Evolutionary conservation across 2,888 invertebrate species (phyloP), one percentile per base, ranked within the genome.

Genomic region (Xestia rhomboidea): DNA sequence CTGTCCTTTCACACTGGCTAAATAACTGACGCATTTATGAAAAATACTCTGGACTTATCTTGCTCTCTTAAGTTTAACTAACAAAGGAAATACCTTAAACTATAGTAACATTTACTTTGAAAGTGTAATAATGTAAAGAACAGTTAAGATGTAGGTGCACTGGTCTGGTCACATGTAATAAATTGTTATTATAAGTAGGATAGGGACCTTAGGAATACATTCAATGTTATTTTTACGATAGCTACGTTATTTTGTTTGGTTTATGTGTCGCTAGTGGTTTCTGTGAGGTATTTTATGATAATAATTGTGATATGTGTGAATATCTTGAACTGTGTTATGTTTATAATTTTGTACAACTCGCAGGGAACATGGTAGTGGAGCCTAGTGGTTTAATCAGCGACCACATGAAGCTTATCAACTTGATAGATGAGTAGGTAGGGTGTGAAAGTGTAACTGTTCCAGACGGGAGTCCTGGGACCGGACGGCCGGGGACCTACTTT

Each of bases 21-120:
- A 57, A 27, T 57, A 24, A n/a, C 11, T 27, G 46, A 67, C 82
- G 89, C 88, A 89, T 89, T 89, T 89, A 86, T 75, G n/a, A 78
- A 70, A 60, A 88, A 89, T 89, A 86, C 86, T 88, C 85, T 76
- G 15, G 30, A 67, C 54, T 80, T 84, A 62, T 15, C 73, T 68
- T 70, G 89, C 89, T 88, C 88, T 89, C 89, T 83, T 41, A 57
- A n/a, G 44, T 79, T 60, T 71, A 46, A 77, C 15, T 24, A 60
- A 62, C 30, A 49, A 73, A 49, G 6, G 15, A 63, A 57, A 13
- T 62, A 81, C 27, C 34, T 34, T 38, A 63, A 38, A 30, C 30
- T 10, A 4, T 34, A 60, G 10, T 34, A 62, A 62, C 34, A 62
- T 34, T 62, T 34, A 34, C 34, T 62, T 64, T 41, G 8, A 41